phyloP scores from a whole-genome alignment of 2,888 invertebrate species.

The Acanthococcus lagerstroemiae region DNA sequence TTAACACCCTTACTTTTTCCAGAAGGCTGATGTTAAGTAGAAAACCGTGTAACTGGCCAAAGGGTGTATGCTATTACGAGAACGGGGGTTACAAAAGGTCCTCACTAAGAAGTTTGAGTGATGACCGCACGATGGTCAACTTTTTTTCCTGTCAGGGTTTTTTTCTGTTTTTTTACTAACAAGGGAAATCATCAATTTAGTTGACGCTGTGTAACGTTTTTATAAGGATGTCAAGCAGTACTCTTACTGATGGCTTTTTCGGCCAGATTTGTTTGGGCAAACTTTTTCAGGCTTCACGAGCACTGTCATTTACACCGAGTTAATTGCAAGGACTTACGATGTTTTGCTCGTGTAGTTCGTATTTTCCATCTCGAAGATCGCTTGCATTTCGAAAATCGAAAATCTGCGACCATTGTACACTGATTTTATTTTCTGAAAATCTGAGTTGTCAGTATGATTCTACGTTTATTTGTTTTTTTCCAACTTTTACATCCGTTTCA shows the following conservation, averaged over 20 bases:
- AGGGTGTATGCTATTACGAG: conserved; percentile 21
- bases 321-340: no score
- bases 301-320: no score
- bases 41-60: conserved; percentile 27
- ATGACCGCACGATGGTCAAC: conserved; percentile 29
- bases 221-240: conserved; percentile 20
- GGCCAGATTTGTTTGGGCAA: background rate
- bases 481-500: no score
- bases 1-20: conserved; percentile 26
- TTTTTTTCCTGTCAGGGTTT: no score
- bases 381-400: no score
- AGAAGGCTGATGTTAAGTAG: conserved; percentile 26
- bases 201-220: conserved; percentile 27
- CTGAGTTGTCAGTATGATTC: no score
- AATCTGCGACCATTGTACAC: no score
- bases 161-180: conserved; percentile 19
- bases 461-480: no score
- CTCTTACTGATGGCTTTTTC: background rate
- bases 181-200: conserved; percentile 25
- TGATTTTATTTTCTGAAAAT: no score
- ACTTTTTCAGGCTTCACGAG: background rate
- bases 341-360: no score
- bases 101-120: conserved; percentile 25
- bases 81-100: conserved; percentile 24
- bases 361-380: no score